Evolutionary conservation across 2,797 vertebrate genomes (phyloP).

Genomic region (Lepidocolaptes lacrymiger): DNA sequence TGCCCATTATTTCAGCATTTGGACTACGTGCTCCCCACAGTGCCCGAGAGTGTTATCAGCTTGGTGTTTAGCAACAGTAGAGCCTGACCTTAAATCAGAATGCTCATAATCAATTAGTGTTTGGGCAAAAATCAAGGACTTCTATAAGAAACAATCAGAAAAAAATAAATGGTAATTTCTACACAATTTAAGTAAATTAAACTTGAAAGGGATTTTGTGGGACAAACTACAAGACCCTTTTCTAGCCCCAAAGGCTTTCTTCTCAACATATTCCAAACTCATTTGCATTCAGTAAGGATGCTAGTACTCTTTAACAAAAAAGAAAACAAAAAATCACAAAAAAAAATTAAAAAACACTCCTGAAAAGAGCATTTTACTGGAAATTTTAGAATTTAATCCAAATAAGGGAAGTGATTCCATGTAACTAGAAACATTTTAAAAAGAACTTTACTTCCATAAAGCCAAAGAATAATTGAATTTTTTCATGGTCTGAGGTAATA

Average conservation of each 20-base stretch:
- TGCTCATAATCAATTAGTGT: not conserved
- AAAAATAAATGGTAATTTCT: not conserved
- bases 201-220: not conserved
- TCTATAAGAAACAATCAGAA: not conserved
- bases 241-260: not conserved
- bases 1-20: not conserved
- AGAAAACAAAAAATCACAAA: not conserved
- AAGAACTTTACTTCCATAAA: not conserved
- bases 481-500: not conserved
- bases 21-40: not conserved
- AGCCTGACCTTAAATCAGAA: not conserved
- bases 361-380: not conserved
- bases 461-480: not conserved
- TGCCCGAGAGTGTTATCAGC: not conserved
- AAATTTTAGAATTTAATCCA: not conserved
- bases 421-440: not conserved
- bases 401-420: not conserved
- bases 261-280: not conserved
- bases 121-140: not conserved
- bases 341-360: not conserved
- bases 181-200: not conserved
- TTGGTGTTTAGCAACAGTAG: not conserved
- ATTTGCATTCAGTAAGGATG: not conserved
- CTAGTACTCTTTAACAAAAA: not conserved
- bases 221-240: not conserved